Evolutionary conservation across 2,113 vertebrate genomes (phyloP).

Genomic region (Misgurnus anguillicaudatus): DNA sequence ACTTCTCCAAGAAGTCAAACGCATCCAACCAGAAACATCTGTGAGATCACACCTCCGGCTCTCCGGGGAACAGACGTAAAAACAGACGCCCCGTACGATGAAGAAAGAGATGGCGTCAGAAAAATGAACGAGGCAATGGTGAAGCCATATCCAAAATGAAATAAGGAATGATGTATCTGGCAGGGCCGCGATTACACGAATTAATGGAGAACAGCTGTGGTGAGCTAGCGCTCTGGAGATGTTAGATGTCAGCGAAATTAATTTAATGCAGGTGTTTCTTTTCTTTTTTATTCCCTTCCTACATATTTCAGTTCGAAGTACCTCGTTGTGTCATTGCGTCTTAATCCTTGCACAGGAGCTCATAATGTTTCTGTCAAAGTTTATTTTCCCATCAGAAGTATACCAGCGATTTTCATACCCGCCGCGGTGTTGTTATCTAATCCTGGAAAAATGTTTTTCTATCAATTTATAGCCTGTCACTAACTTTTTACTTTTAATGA

Average conservation of each 20-base stretch:
- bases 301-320: constrained; percentile 24
- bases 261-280: constrained; percentile 56
- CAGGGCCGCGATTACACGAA: constrained; percentile 64
- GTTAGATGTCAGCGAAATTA: constrained; percentile 54
- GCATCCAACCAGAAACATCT: constrained; percentile 63
- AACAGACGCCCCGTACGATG: constrained; percentile 53
- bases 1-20: background rate
- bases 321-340: constrained; percentile 37
- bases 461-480: background rate
- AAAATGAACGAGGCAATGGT: constrained; percentile 60
- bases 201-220: constrained; percentile 70
- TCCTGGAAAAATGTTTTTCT: constrained; percentile 21
- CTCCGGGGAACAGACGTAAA: constrained; percentile 51
- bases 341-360: constrained; percentile 47
- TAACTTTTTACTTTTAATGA: background rate
- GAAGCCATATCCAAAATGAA: constrained; percentile 55
- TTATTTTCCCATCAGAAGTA: constrained; percentile 18
- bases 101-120: constrained; percentile 62
- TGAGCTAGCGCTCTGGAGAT: constrained; percentile 51
- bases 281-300: constrained; percentile 18
- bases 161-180: constrained; percentile 65
- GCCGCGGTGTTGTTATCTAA: constrained; percentile 12
- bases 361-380: constrained; percentile 42
- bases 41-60: constrained; percentile 63
- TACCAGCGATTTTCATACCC: constrained; percentile 39